Evolutionary conservation across 2,113 vertebrate species (phyloP), one percentile per base, ranked within the genome.

Genomic region (Myxocyprinus asiaticus): DNA sequence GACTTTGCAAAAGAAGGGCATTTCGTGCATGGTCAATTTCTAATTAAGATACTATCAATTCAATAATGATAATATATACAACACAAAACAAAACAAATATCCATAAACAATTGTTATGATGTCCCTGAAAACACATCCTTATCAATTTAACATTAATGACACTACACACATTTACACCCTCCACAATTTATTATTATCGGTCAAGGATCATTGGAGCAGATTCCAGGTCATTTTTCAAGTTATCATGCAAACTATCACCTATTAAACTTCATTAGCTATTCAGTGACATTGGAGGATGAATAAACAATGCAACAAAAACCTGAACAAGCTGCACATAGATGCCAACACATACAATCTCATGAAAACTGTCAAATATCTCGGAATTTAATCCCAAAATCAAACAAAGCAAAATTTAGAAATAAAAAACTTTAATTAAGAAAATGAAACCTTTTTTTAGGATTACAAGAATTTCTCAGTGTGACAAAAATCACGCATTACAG

Each of bases 261-360:
- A 53, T 12, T 59, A 47, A 62, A 74, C 44, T 74, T 61, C 45
- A 74, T 74, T 74, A 63, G 45, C 4, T 17, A 63, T 74, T 74
- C 45, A 6, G 0, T 12, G 45, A 63, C 10, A 4, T 33, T 12
- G 5, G n/a, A 50, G 47, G 9, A 15, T 9, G 47, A 74, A 63
- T 33, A 63, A 74, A 72, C 43, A 47, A 72, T 7, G 43, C 0
- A 11, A 17, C 70, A 47, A 43, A 59, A 33, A 33, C 22, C 22
- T 33, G 22, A 72, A 59, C 55, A 58, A 58, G 6, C n/a, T 7
- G 15, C 55, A 15, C 14, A 58, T 7, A 4, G n/a, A 11, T 7
- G 47, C 50, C 50, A 10, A 7, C n/a, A 58, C 11, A 7, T 6
- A 7, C 55, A 55, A 3, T 33, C 22, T 33, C 22, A 33, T 33